A percentile compares a stretch with the other conserved stretches of the same genome.
Conservation (phyloP, 2,113 vertebrate genomes). For the Hepsetus odoe region DNA sequence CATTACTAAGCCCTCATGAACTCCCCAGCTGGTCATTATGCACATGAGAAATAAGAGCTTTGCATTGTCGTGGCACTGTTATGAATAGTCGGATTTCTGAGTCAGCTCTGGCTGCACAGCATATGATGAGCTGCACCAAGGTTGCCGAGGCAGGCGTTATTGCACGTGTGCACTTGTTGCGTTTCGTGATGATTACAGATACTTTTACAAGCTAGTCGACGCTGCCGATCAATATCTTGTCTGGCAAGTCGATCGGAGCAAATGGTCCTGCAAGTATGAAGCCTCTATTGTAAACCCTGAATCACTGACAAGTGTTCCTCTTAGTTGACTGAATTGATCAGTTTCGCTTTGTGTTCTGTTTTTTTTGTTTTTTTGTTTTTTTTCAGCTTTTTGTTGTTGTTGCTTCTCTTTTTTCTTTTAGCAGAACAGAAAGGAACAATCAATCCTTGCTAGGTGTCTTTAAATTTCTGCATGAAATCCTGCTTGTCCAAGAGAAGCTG, state of each 20-base stretch:
- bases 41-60: background rate
- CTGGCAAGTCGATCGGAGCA: conserved; percentile 72
- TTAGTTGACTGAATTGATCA: conserved; percentile 81
- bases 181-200: conserved; percentile 64
- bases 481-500: conserved; percentile 59
- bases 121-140: background rate
- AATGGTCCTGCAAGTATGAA: conserved; percentile 76
- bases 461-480: conserved; percentile 73
- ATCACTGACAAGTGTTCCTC: conserved; percentile 78
- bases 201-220: conserved; percentile 64
- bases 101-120: background rate
- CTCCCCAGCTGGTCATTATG: background rate
- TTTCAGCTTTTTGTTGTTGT: no score
- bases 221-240: conserved; percentile 72
- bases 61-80: background rate
- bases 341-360: conserved; percentile 65
- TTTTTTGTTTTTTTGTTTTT: no score
- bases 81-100: background rate
- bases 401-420: conserved; percentile 75
- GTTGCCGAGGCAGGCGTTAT: conserved; percentile 25
- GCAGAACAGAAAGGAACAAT: conserved; percentile 69
- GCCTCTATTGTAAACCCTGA: conserved; percentile 72
- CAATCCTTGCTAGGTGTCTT: conserved; percentile 70
- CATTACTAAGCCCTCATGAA: conserved; percentile 18
- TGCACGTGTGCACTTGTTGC: conserved; percentile 46